Evolutionary conservation across 2,888 invertebrate species (phyloP), one percentile per base, ranked within the genome.

Genomic region (Nipponacmea schrenckii): DNA sequence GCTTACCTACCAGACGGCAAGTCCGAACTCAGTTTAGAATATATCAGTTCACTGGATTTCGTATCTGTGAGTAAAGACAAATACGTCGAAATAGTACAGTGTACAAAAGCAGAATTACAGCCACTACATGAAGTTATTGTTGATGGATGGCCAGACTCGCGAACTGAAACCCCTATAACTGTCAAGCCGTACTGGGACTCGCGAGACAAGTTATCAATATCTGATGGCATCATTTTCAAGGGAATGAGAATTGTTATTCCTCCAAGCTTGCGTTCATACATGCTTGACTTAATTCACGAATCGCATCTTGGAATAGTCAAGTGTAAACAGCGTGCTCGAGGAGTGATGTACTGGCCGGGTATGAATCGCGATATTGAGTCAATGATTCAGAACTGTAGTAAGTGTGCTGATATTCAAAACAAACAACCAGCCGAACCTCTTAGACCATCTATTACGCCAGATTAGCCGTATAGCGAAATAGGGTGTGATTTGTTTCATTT

Each of bases 401-500:
- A 64, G 20, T 77, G 73, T 62, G n/a, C 65, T 27, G 24, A 31
- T 31, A 68, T 66, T 31, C 64, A 67, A 45, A 26, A 46, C 0
- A 65, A 73, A 62, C 74, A 76, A 71, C 62, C 44, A n/a, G 71
- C 74, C 56, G 74, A 78, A 48, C 56, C 74, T 14, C 62, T 79
- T 5, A 63, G 70, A 12, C 17, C 71, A 24, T 73, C 74, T 62
- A 64, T 70, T 15, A 48, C 72, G 64, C 74, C 73, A 20, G 45
- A n/a, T n/a, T 71, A 66, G 62, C 71, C 75, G 62, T 76, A 70
- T 67, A 70, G 69, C 3, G 73, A 74, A 69, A 70, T 75, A 46
- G 73, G 70, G n/a, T 50, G 67, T 44, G 62, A 72, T 26, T 17
- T 50, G 20, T 67, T 67, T 15, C 17, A 27, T 31, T 26, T 67